phyloP scores from a whole-genome alignment of 92 coral and sea anemone genomes.

The Zoanthus sansibaricus region DNA sequence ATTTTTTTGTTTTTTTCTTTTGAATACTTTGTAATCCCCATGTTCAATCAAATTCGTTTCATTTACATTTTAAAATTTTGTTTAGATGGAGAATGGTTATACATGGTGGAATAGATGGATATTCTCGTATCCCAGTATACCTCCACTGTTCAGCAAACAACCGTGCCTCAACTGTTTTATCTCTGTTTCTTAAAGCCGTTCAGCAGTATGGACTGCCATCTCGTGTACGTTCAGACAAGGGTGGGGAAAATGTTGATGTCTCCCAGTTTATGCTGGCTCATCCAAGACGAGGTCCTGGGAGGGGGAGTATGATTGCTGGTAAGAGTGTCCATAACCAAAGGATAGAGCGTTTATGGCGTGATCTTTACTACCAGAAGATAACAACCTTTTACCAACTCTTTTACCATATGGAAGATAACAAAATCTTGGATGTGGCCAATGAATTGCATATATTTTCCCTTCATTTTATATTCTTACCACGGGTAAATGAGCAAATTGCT shows the following conservation, averaged over 20 bases:
- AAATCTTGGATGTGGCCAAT: slow-evolving; percentile 28
- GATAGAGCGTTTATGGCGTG: slow-evolving; percentile 26
- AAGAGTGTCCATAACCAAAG: too few species aligned
- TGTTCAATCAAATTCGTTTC: neutral
- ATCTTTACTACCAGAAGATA: slow-evolving; percentile 22
- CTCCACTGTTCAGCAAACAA: too few species aligned
- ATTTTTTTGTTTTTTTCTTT: neutral
- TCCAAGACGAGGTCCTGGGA: too few species aligned
- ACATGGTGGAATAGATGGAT: too few species aligned
- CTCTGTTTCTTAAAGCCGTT: too few species aligned
- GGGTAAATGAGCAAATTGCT: slow-evolving; percentile 14
- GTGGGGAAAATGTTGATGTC: too few species aligned
- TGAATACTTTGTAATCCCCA: neutral
- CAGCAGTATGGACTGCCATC: too few species aligned
- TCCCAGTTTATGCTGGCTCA: too few species aligned
- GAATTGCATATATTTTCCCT: slow-evolving; percentile 30
- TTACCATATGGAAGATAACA: slow-evolving; percentile 22
- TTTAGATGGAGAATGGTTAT: neutral
- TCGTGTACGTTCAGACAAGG: too few species aligned
- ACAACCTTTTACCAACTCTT: slow-evolving; percentile 30
- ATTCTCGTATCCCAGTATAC: too few species aligned
- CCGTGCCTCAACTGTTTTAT: too few species aligned
- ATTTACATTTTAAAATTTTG: neutral
- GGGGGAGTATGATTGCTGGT: slow-evolving; percentile 6
- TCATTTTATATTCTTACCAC: slow-evolving; percentile 27